Base-by-base conservation (phyloP, 2,113 vertebrate genomes). In the Aix galericulata region DNA sequence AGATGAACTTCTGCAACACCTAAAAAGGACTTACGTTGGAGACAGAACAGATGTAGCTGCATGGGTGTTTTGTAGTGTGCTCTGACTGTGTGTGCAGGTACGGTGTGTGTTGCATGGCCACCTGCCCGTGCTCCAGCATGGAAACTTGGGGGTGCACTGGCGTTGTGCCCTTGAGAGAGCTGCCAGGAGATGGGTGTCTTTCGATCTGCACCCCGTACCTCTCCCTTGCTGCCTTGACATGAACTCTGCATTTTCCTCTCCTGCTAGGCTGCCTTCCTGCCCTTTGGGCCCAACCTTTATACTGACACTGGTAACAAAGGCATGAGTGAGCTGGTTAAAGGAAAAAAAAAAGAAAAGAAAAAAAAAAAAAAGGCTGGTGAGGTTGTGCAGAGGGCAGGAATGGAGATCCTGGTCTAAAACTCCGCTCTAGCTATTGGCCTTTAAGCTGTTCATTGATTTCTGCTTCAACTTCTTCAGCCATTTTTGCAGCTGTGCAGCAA, bases 71-170 rank as follows among this genome's bases (percentile, higher is more conserved):
- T 42, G 5, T 38, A 44, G 21, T 38, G 7, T 56, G 8, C 44
- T 0, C 52, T 2, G 0, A 18, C 17, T 25, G 17, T 6, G n/a
- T 34, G 52, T 60, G 14, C 22, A 36, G 27, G 16, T 42, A 2
- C 14, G n/a, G 13, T 34, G 11, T 17, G 25, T 68, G 63, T 59
- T n/a, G 42, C 34, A 5, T 6, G 27, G 34, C 38, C 3, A 1
- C 53, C 2, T 0, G 32, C 44, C 62, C 17, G 1, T 40, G 9
- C 52, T 44, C 46, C 74, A 40, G 34, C n/a, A 48, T 22, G 34
- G 44, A 29, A 36, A 27, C 1, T 1, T 16, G 36, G n/a, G 6
- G 31, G 2, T 11, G 32, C 0, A 0, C 2, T 84, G 52, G 55
- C 18, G 17, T 3, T 31, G 17, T 52, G 42, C 25, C 8, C 20